Evolutionary conservation across 2,797 vertebrate genomes (phyloP).

Genomic region (Aulostomus chinensis): DNA sequence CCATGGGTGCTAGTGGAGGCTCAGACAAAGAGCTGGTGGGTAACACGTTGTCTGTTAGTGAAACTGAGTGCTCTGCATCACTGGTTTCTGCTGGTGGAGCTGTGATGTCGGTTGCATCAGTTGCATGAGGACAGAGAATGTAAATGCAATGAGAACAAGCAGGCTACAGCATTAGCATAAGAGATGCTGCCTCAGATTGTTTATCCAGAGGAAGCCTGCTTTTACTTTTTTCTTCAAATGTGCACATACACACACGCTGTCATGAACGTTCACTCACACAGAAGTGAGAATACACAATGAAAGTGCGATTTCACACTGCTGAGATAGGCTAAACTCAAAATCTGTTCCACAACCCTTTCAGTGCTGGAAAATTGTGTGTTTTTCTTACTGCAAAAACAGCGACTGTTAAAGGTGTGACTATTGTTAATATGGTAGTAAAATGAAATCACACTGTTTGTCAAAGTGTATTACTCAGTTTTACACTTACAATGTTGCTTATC

Average conservation of each 20-base stretch:
- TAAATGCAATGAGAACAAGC: slow-evolving; percentile 65
- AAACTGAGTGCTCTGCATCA: slow-evolving; percentile 29
- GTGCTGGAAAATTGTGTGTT: slow-evolving; percentile 38
- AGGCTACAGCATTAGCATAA: slow-evolving; percentile 69
- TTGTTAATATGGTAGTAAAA: slow-evolving; percentile 52
- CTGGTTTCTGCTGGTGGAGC: slow-evolving; percentile 31
- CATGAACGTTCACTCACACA: slow-evolving; percentile 25
- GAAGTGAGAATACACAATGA: slow-evolving; percentile 64
- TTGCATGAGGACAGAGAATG: slow-evolving; percentile 56
- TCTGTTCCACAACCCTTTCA: slow-evolving; percentile 65
- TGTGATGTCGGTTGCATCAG: slow-evolving; percentile 49
- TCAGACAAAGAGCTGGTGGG: slow-evolving; percentile 38
- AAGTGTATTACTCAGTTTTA: slow-evolving; percentile 32
- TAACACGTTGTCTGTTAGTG: slow-evolving; percentile 25
- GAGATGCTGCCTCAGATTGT: slow-evolving; percentile 80
- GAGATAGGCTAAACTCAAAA: slow-evolving; percentile 73
- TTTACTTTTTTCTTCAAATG: slow-evolving; percentile 27
- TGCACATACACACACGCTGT: slow-evolving; percentile 17
- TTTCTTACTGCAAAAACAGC: slow-evolving; percentile 20
- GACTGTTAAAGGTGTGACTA: slow-evolving; percentile 56
- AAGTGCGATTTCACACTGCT: slow-evolving; percentile 79
- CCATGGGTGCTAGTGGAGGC: slow-evolving; percentile 24
- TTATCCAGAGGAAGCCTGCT: slow-evolving; percentile 65
- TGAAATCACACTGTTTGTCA: slow-evolving; percentile 39
- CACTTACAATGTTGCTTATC: slow-evolving; percentile 18